Percentiles rank a stretch among this genome's conserved stretches.
Evolutionary conservation across 2,113 vertebrate species (phyloP).

Genomic region (Sapajus apella): DNA sequence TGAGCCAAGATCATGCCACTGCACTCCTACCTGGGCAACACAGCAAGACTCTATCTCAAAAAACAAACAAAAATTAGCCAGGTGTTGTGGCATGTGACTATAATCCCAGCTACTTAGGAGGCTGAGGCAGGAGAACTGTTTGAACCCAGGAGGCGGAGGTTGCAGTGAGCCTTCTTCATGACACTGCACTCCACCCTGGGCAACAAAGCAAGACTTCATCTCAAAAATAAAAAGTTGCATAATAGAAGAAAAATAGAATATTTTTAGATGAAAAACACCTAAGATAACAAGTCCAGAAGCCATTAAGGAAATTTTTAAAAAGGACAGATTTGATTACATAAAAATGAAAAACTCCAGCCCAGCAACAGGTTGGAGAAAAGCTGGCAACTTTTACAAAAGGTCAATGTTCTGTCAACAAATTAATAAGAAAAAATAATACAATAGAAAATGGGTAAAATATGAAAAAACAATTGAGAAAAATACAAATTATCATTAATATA

Average conservation of each 20-base stretch:
- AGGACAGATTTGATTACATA: neutral
- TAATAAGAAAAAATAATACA: neutral
- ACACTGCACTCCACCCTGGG: too few species aligned
- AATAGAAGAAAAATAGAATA: neutral
- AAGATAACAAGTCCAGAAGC: neutral
- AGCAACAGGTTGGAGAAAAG: neutral
- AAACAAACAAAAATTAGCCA: too few species aligned
- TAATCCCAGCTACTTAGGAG: too few species aligned
- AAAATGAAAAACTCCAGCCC: slow-evolving; percentile 23
- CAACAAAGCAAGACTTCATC: too few species aligned
- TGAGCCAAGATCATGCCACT: too few species aligned
- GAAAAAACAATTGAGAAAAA: neutral
- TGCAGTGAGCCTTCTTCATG: too few species aligned
- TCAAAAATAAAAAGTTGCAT: neutral
- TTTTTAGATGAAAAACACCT: neutral
- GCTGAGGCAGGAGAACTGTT: too few species aligned
- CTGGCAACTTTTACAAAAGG: neutral
- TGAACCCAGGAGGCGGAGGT: too few species aligned
- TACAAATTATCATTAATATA: neutral
- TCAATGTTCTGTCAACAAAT: neutral
- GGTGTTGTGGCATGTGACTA: too few species aligned
- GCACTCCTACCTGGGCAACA: too few species aligned
- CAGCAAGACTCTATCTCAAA: too few species aligned
- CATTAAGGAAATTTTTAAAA: neutral
- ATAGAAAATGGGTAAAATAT: neutral